A percentile compares a stretch with the other conserved stretches of the same genome.
phyloP scores from a whole-genome alignment of 2,113 vertebrate genomes.

The Pollachius pollachius region DNA sequence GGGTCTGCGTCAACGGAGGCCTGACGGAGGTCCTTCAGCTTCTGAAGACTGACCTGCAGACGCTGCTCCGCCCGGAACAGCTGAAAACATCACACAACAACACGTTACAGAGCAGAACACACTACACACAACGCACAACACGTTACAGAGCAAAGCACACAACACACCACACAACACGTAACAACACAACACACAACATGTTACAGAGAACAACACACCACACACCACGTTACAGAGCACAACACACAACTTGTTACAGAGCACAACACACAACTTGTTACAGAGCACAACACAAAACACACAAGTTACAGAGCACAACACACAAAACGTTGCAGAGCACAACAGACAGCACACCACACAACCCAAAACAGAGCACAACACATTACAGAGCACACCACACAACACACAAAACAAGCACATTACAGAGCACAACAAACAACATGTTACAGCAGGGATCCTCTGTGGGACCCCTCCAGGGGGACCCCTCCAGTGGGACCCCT shows the following conservation, averaged over 20 bases:
- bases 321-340: no score
- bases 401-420: no score
- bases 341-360: no score
- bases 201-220: neutral
- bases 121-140: neutral
- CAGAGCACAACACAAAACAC: no score
- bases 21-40: slow-evolving; percentile 89
- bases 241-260: neutral
- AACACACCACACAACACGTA: neutral
- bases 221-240: neutral
- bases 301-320: no score
- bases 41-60: slow-evolving; percentile 85
- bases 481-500: no score
- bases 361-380: no score
- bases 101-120: neutral
- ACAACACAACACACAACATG: neutral
- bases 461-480: no score
- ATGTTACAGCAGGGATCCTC: no score
- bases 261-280: no score
- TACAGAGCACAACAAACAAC: no score
- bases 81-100: slow-evolving; percentile 60
- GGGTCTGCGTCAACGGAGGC: slow-evolving; percentile 89
- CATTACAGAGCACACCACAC: no score
- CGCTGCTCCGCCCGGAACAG: slow-evolving; percentile 90
- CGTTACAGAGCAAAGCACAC: neutral